Evolutionary conservation across 1,140 invertebrate species (phyloP), one percentile per base, ranked within the genome.

Genomic region (Anoplolepis gracilipes): DNA sequence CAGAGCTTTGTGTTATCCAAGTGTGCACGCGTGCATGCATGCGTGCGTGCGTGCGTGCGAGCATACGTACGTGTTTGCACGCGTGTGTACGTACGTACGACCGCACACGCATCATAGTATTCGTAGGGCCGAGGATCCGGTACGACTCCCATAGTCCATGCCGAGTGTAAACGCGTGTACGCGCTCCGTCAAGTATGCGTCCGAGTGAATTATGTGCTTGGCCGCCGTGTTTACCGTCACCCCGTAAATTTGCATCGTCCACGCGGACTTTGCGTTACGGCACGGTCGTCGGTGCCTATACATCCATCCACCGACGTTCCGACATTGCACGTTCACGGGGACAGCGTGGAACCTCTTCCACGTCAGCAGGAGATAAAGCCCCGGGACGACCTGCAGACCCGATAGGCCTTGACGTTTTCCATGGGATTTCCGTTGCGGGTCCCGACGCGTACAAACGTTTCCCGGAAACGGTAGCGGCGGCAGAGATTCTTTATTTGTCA

Each of bases 131-230:
- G 36, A 57, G 49, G 22, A 42, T 59, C 65, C 49, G 36, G 65
- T 42, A 55, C 42, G 36, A 25, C 33, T 39, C 42, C 39, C 49
- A 36, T 78, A 49, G 61, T 79, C 73, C 76, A 59, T 53, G 75
- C 36, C 76, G 86, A 89, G 87, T 73, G 88, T 89, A 87, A 89
- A 89, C 85, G 84, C 88, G 61, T 86, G 87, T 89, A 88, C 81
- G 72, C 81, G 82, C 75, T n/a, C 82, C 64, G 55, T 73, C 85
- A 86, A 77, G 85, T 85, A 89, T 79, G 85, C 79, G 75, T 25
- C n/a, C 61, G 69, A 69, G 85, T 87, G 88, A 90, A 89, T 90
- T 90, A 90, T 90, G 88, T 75, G 72, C 67, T 46, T 49, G 69
- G 73, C 82, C 85, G 61, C 69, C 79, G 57, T 90, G 88, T 90